Base-by-base conservation (phyloP, 2,888 invertebrate genomes). In the Gastracanthus pulcherrimus region DNA sequence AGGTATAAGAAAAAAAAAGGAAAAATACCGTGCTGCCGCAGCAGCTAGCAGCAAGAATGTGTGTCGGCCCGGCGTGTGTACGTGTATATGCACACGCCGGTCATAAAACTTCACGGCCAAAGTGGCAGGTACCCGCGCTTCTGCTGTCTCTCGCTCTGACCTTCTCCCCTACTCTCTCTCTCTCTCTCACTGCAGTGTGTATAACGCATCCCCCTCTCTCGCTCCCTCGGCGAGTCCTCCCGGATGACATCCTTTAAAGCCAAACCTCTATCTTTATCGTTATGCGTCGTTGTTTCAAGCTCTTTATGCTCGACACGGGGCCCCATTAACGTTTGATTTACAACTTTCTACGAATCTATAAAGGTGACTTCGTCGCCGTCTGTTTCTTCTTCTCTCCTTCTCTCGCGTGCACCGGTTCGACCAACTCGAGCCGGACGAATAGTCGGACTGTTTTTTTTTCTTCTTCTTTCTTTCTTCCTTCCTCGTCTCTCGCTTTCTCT, bases 281-380 rank as follows among this genome's bases (percentile, higher is more conserved):
- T 90, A 89, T 89, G 88, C 88, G 87, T 87, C 88, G 89, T 90
- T 90, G 90, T 90, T 89, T 90, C 88, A 87, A 89, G 89, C 89
- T 90, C 89, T 90, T 91, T 91, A 90, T 88, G 87, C 88, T 84
- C 85, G 88, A 90, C 90, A 89, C 87, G 87, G 87, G 86, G 86
- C 86, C 85, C 90, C 90, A 91, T 91, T 91, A 91, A 90, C 90
- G 88, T 90, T 90, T 91, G 90, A 91, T 91, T 91, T 91, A 91
- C 90, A 89, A 88, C 90, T 89, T 89, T 91, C 89, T 89, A 90
- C 89, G 87, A 90, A 90, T 91, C 90, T 90, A 90, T 91, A 90
- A 83, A 83, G 80, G 76, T 41, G 71, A 77, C 71, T 75, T 71
- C 31, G 55, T 75, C 48, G 48, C 62, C n/a, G 13, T 51, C 62